A percentile compares a stretch with the other conserved stretches of the same genome.
Evolutionary conservation across 2,797 vertebrate species (phyloP).

Genomic region (Sebastes steindachneri): DNA sequence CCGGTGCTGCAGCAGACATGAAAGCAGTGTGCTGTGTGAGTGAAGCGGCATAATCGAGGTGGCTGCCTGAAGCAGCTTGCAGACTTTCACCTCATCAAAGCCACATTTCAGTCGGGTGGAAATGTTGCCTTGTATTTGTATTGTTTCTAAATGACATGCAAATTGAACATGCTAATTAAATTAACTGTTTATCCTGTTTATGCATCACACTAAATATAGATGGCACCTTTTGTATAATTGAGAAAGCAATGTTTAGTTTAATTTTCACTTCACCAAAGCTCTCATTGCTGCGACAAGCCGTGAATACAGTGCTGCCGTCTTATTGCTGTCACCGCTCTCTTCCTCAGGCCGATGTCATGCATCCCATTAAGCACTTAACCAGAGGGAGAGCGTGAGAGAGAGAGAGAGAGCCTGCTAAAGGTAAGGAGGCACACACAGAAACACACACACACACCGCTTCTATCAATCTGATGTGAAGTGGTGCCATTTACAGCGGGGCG

Average conservation of each 20-base stretch:
- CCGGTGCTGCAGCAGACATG: background rate
- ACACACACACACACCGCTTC: background rate
- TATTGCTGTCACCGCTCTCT: conserved; percentile 8
- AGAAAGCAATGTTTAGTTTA: background rate
- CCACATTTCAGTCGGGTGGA: background rate
- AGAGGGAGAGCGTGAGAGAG: background rate
- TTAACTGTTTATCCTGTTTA: background rate
- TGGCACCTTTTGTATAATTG: background rate
- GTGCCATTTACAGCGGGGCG: conserved; percentile 39
- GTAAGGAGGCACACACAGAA: conserved; percentile 18
- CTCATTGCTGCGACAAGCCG: conserved; percentile 1
- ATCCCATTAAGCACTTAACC: conserved; percentile 40
- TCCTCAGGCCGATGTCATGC: conserved; percentile 30
- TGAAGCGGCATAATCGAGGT: background rate
- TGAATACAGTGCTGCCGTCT: background rate
- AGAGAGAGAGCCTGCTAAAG: background rate
- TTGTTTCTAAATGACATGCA: background rate
- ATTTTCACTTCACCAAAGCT: conserved; percentile 6
- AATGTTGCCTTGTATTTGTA: background rate
- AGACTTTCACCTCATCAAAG: background rate
- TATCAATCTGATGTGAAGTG: conserved; percentile 48
- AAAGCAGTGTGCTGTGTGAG: background rate
- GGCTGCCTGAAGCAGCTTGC: background rate
- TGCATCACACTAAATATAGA: background rate
- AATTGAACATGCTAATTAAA: background rate